Evolutionary conservation across 2,888 invertebrate species (phyloP), one percentile per base, ranked within the genome.

Genomic region (Andrena marginata): DNA sequence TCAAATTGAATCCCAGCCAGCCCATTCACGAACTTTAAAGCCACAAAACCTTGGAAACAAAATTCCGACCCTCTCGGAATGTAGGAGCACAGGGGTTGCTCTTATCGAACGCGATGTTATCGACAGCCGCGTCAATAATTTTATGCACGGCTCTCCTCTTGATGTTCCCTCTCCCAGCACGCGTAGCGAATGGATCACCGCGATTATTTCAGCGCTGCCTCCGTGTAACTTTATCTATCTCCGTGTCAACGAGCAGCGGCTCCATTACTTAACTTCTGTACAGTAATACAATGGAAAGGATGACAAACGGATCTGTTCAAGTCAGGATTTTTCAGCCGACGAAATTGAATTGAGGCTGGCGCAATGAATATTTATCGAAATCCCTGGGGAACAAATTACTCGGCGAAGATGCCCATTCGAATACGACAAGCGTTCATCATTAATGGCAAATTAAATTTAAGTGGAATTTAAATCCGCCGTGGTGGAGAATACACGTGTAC

Each of bases 51-150:
- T 49, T 31, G 64, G 64, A 16, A 73, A 70, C 51, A 68, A 77
- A 81, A 81, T 63, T 73, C 20, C 20, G 60, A 20, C 29, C 7
- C 33, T 26, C 70, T 20, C 5, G 42, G 16, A 26, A 62, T 16
- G 56, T 48, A 4, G 20, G 29, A 31, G 26, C 13, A 6, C 7
- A 33, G 76, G 10, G 51, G 42, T 64, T 65, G 69, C 56, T 16
- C 71, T 81, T 81, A 77, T 70, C 81, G 31, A 63, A 72, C 13
- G 33, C 59, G 49, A 51, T 59, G 79, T 59, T 76, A 86, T 86
- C 82, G 84, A 86, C 84, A 84, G 84, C 51, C 64, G 79, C 76
- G 84, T 71, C 86, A 75, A 87, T 86, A 84, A 84, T 86, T 86
- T 86, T 77, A 68, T 68, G 79, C 78, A 31, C 23, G 16, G 42